Evolutionary conservation across 2,113 vertebrate species (phyloP).

Genomic region (Notarius lentiginosus): DNA sequence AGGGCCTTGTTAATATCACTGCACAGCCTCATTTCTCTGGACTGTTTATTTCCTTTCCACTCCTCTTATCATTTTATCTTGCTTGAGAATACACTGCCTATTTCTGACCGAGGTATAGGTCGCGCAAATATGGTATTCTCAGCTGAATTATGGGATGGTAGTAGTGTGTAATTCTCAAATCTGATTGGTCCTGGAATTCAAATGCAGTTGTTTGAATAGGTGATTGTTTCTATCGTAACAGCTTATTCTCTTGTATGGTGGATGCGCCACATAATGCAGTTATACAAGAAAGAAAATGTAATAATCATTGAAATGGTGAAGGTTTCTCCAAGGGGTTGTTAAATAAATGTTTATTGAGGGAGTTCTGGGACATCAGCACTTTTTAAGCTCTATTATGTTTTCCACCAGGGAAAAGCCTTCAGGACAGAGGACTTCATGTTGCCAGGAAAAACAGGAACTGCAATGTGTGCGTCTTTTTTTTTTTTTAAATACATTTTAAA

Average conservation of each 20-base stretch:
- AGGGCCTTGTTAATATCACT: constrained; percentile 23
- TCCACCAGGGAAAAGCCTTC: neutral
- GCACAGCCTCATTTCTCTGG: neutral
- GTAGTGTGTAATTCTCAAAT: neutral
- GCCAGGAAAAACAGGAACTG: neutral
- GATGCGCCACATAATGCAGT: neutral
- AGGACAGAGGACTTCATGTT: neutral
- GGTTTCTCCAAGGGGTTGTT: neutral
- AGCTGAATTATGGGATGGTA: no score
- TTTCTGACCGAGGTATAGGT: neutral
- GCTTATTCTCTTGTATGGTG: neutral
- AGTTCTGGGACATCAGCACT: neutral
- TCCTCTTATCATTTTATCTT: constrained; percentile 3
- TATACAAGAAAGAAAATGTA: neutral
- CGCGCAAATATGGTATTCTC: no score
- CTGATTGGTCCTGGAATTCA: no score
- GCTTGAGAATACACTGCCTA: neutral
- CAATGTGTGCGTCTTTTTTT: neutral
- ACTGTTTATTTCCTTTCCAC: constrained; percentile 16
- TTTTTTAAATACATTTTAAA: neutral
- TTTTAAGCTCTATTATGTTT: neutral
- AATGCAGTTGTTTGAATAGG: neutral
- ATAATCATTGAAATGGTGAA: neutral
- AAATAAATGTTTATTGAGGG: neutral
- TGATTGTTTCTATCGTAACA: neutral